Conservation (phyloP, 2,888 invertebrate species). For the Oscheius myriophilus region DNA sequence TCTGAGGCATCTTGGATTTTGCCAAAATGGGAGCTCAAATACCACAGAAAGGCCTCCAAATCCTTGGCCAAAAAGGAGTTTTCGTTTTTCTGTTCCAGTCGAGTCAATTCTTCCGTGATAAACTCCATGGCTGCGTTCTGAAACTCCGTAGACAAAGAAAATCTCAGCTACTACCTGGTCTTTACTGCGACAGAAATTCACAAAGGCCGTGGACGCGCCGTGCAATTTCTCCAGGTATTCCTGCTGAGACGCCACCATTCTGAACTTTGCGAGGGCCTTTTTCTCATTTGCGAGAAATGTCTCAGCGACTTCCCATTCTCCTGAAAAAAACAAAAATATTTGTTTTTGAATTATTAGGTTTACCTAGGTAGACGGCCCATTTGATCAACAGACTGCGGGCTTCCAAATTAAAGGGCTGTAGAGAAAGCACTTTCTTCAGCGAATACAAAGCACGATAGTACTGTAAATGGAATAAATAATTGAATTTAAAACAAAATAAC, state of each 20-base stretch:
- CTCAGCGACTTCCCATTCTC: conserved; percentile 9
- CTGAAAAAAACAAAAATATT: too few species aligned
- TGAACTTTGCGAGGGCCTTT: background rate
- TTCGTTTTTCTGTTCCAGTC: conserved; percentile 9
- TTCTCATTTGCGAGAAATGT: background rate
- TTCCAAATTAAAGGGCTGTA: too few species aligned
- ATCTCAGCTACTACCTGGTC: background rate
- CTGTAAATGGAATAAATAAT: too few species aligned
- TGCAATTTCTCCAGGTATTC: background rate
- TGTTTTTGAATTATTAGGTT: too few species aligned
- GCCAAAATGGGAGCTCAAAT: conserved; percentile 2
- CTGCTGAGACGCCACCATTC: background rate
- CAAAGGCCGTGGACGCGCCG: background rate
- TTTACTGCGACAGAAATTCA: conserved; percentile 1
- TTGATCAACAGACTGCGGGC: too few species aligned
- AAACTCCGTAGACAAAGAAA: background rate
- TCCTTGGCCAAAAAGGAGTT: conserved; percentile 7
- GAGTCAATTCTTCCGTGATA: background rate
- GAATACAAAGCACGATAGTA: conserved; percentile 8
- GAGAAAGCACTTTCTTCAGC: background rate
- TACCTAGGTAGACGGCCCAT: too few species aligned
- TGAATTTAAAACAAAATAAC: too few species aligned
- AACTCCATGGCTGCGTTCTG: conserved; percentile 6
- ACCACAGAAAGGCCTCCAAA: conserved; percentile 1
- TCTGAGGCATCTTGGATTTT: background rate